phyloP scores from a whole-genome alignment of 2,888 invertebrate genomes.

The Drosophila cyrtoloma region DNA sequence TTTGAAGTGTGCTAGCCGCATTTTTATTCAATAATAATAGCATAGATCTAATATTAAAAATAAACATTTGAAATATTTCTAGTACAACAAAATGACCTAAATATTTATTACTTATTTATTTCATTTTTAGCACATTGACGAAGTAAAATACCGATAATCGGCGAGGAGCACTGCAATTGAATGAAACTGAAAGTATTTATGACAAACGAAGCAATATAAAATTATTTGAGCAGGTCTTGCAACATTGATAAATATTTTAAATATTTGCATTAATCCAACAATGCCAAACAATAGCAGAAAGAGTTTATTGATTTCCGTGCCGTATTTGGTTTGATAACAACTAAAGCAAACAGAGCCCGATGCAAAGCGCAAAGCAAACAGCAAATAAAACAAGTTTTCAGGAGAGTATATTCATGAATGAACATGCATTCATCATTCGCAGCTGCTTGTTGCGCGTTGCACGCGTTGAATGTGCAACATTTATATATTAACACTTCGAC shows the following conservation, averaged over 20 bases:
- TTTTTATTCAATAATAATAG: not conserved
- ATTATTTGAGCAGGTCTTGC: slow-evolving; percentile 22
- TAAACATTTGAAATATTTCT: not conserved
- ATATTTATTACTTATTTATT: slow-evolving; percentile 2
- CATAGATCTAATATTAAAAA: not conserved
- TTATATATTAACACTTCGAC: slow-evolving; percentile 51
- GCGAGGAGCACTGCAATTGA: slow-evolving; percentile 29
- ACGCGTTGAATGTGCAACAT: slow-evolving; percentile 44
- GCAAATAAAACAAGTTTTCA: not conserved
- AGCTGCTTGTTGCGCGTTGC: slow-evolving; percentile 9
- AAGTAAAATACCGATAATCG: slow-evolving; percentile 17
- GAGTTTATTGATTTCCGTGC: slow-evolving; percentile 67
- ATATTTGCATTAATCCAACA: slow-evolving; percentile 61
- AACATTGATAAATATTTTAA: slow-evolving; percentile 49
- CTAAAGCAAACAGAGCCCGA: slow-evolving; percentile 23
- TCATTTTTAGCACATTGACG: slow-evolving; percentile 1
- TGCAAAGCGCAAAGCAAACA: slow-evolving; percentile 11
- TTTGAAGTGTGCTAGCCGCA: not conserved
- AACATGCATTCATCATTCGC: slow-evolving; percentile 25
- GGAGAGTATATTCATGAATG: slow-evolving; percentile 26
- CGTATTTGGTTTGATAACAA: slow-evolving; percentile 15
- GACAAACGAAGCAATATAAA: slow-evolving; percentile 25
- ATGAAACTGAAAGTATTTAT: slow-evolving; percentile 39
- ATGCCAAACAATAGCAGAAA: not conserved
- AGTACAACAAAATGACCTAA: not conserved